These are phyloP conservation scores for Sitobion miscanthi DNA, from an alignment of 1,140 invertebrate genomes.

Conservation along the genomic window DNA sequence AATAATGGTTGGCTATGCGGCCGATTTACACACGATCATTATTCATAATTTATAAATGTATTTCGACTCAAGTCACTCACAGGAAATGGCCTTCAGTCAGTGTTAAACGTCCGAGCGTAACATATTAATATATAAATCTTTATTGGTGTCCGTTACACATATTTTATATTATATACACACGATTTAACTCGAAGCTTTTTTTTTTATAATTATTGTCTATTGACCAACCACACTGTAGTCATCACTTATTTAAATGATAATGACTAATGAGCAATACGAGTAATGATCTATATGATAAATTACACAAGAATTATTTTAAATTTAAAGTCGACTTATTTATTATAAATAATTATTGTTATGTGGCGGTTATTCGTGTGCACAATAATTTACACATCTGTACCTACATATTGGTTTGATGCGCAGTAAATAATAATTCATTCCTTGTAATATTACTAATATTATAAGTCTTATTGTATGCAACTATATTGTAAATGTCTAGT, in stretches of 20 bases:
- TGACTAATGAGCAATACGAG: neutral
- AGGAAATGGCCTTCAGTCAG: neutral
- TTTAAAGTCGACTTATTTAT: neutral
- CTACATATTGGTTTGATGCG: neutral
- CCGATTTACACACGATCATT: neutral
- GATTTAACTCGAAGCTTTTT: neutral
- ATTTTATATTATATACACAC: neutral
- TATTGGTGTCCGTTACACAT: neutral
- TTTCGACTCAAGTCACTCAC: neutral
- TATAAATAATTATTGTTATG: neutral
- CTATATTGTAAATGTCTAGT: neutral
- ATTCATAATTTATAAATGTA: constrained; percentile 27
- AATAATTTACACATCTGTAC: neutral
- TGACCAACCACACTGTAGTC: neutral
- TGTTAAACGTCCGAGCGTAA: neutral
- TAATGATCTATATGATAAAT: neutral
- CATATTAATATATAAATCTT: constrained; percentile 1
- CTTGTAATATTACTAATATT: neutral
- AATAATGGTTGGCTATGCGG: neutral
- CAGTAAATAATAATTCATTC: neutral
- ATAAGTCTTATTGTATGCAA: neutral
- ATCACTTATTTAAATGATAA: neutral
- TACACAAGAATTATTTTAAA: neutral
- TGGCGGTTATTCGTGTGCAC: neutral
- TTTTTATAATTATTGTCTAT: neutral